phyloP scores from a whole-genome alignment of 2,113 vertebrate species.

The Oncorhynchus nerka region DNA sequence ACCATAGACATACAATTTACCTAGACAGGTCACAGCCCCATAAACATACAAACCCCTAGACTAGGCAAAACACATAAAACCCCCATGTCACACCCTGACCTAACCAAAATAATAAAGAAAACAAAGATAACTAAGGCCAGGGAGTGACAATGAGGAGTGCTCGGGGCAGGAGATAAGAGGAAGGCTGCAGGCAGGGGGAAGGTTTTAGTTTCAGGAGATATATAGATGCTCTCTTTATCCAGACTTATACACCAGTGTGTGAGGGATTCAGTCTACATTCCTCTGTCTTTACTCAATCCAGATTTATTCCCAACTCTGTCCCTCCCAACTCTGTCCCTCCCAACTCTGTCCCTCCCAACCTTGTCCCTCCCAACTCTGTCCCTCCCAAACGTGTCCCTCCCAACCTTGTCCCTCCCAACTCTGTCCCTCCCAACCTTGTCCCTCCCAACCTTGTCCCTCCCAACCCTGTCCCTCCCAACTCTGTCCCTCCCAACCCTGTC shows the following conservation, averaged over 20 bases:
- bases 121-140: no score
- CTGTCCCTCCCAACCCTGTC: slow-evolving; percentile 7
- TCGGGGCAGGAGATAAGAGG: not conserved
- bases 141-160: no score
- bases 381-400: not conserved
- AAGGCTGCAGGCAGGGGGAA: not conserved
- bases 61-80: no score
- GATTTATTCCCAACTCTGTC: slow-evolving; percentile 22
- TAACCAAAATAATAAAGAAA: no score
- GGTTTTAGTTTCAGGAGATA: slow-evolving; percentile 19
- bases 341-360: slow-evolving; percentile 8
- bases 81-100: no score
- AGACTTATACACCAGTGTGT: slow-evolving; percentile 6
- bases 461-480: not conserved
- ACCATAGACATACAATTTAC: no score
- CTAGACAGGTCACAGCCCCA: no score
- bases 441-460: slow-evolving; percentile 5
- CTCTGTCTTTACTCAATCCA: slow-evolving; percentile 30
- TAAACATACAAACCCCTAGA: no score
- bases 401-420: not conserved
- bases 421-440: not conserved
- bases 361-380: not conserved
- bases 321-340: not conserved
- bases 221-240: slow-evolving; percentile 5
- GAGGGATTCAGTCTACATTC: slow-evolving; percentile 42